Conservation (phyloP, 1,140 invertebrate species). For the Ceratina calcarata region DNA sequence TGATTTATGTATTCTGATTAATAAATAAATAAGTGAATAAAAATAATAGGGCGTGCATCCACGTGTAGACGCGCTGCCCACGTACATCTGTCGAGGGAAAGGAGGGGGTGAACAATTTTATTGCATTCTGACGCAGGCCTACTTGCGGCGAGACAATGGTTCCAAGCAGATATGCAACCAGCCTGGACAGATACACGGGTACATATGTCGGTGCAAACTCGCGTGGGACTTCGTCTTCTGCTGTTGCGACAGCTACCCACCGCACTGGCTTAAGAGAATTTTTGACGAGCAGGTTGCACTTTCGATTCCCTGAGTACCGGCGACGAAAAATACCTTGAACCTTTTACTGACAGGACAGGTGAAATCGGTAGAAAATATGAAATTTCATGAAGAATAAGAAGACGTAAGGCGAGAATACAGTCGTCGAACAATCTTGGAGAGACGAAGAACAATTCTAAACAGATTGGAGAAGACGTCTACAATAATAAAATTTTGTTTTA, state of each 20-base stretch:
- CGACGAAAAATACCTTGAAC: not conserved
- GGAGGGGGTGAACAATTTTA: constrained; percentile 39
- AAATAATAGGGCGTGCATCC: not conserved
- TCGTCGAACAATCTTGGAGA: too few relatives aligned
- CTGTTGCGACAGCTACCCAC: constrained; percentile 55
- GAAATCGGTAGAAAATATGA: too few relatives aligned
- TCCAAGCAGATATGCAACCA: constrained; percentile 53
- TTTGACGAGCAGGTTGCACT: constrained; percentile 56
- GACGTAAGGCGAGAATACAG: too few relatives aligned
- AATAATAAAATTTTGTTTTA: too few relatives aligned
- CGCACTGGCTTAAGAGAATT: constrained; percentile 33
- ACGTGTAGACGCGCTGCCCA: constrained; percentile 21
- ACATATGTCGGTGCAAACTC: constrained; percentile 55
- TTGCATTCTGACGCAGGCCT: constrained; percentile 60
- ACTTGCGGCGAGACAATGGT: constrained; percentile 57
- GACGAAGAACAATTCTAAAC: too few relatives aligned
- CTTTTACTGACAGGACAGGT: too few relatives aligned
- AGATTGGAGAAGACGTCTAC: too few relatives aligned
- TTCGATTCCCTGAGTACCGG: constrained; percentile 35
- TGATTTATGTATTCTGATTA: too few relatives aligned
- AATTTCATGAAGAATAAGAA: too few relatives aligned
- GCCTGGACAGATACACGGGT: constrained; percentile 56
- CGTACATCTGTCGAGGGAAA: not conserved
- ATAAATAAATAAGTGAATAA: too few relatives aligned
- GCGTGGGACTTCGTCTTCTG: constrained; percentile 62